Evolutionary conservation across 2,797 vertebrate species (phyloP).

Genomic region (Pangasius macronema): DNA sequence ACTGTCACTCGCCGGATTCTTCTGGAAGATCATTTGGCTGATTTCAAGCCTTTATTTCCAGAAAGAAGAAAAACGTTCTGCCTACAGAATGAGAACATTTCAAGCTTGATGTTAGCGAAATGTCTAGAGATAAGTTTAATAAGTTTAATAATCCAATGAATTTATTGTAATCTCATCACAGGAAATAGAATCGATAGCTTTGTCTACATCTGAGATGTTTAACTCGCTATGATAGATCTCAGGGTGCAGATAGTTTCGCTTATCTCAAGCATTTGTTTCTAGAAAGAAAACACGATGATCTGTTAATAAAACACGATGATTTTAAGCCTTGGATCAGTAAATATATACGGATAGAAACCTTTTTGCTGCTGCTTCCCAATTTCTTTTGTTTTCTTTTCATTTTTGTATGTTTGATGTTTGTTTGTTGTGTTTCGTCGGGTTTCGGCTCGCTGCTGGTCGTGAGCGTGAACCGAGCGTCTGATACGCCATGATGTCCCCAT

Average conservation of each 20-base stretch:
- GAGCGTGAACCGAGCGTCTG: background rate
- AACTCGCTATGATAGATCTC: background rate
- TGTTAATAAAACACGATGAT: background rate
- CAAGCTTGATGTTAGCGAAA: background rate
- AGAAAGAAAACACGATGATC: background rate
- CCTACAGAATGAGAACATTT: background rate
- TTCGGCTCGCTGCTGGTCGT: background rate
- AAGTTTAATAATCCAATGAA: background rate
- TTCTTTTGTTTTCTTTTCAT: background rate
- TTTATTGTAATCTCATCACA: background rate
- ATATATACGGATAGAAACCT: background rate
- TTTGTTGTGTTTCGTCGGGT: background rate
- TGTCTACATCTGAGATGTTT: background rate
- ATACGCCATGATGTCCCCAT: background rate
- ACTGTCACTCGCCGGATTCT: background rate
- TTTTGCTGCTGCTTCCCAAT: background rate
- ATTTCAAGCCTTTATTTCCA: background rate
- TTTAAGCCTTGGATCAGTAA: background rate
- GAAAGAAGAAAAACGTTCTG: background rate
- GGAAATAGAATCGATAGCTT: background rate
- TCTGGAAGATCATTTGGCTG: background rate
- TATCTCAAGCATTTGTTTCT: no score
- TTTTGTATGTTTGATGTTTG: background rate
- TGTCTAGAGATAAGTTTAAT: background rate
- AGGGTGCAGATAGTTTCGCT: no score